These are phyloP conservation scores for Unio pictorum DNA, from an alignment of 2,888 invertebrate species.

Conservation along the genomic window DNA sequence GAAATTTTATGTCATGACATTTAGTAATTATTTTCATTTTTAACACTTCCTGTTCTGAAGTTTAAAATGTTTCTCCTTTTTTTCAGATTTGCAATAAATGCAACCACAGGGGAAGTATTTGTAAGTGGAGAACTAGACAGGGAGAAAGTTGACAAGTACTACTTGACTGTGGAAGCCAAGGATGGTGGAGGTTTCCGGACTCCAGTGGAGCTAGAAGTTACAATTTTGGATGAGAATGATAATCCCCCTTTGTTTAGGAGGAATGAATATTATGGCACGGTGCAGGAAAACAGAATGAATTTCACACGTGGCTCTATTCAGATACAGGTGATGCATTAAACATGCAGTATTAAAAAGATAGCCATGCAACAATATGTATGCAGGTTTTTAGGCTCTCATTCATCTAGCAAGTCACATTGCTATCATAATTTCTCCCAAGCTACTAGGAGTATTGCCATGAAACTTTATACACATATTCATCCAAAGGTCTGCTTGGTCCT, in stretches of 20 bases:
- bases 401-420: no score
- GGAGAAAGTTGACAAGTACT: constrained; percentile 85
- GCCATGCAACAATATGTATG: neutral
- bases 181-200: constrained; percentile 81
- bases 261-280: constrained; percentile 68
- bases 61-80: neutral
- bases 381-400: neutral
- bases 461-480: no score
- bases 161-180: constrained; percentile 83
- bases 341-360: neutral
- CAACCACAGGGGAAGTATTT: constrained; percentile 79
- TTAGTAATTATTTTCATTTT: no score
- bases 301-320: constrained; percentile 72
- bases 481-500: no score
- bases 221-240: constrained; percentile 65
- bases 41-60: neutral
- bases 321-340: neutral
- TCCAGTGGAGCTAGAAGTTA: constrained; percentile 58
- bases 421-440: no score
- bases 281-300: constrained; percentile 82
- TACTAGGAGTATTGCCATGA: no score
- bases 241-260: constrained; percentile 60
- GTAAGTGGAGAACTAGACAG: constrained; percentile 80
- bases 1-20: no score
- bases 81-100: constrained; percentile 79